These are phyloP conservation scores for Ursus arctos DNA, from an alignment of 2,113 vertebrate genomes.

Conservation along the genomic window DNA sequence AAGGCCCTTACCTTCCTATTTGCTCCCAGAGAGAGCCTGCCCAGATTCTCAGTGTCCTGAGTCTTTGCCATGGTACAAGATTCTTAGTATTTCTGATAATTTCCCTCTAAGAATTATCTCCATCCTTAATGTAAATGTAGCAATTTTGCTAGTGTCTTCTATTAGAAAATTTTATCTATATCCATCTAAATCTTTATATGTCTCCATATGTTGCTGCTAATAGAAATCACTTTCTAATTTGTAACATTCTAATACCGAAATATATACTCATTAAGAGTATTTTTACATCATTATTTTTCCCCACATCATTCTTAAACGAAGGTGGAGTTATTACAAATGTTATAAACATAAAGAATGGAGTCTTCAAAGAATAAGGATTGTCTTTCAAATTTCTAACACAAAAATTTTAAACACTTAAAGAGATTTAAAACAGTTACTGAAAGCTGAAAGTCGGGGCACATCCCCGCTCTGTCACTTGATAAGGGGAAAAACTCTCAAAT, in stretches of 20 bases:
- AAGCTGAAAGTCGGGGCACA: constrained; percentile 94
- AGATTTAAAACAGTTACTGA: not conserved
- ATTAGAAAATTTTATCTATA: not conserved
- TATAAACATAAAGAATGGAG: not conserved
- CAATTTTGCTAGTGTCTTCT: not conserved
- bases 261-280: not conserved
- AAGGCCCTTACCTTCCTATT: not conserved
- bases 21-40: not conserved
- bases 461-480: constrained; percentile 95
- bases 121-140: not conserved
- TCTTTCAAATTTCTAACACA: not conserved
- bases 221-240: not conserved
- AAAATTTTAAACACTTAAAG: not conserved
- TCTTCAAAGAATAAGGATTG: not conserved
- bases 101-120: not conserved
- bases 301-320: not conserved
- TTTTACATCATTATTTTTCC: not conserved
- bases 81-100: constrained; percentile 20
- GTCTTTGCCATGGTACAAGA: not conserved
- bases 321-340: not conserved
- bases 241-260: not conserved
- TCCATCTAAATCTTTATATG: not conserved
- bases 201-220: not conserved
- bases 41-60: not conserved
- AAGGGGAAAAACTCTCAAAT: constrained; percentile 97